Evolutionary conservation across 2,113 vertebrate genomes (phyloP).

Genomic region (Ornithorhynchus anatinus): DNA sequence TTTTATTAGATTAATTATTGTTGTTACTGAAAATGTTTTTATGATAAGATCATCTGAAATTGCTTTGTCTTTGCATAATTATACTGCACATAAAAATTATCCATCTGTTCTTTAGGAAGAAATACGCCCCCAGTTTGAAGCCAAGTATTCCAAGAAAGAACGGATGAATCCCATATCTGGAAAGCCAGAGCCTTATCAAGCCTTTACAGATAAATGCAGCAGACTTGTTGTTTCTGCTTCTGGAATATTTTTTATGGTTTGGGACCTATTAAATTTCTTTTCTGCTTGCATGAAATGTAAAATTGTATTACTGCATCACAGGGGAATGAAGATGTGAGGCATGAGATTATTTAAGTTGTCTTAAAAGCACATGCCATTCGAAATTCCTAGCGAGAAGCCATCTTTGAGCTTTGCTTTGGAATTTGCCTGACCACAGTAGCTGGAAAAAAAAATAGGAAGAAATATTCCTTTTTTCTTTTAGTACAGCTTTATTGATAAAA

Average conservation of each 20-base stretch:
- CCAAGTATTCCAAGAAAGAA: slow-evolving; percentile 94
- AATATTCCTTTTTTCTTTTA: not conserved
- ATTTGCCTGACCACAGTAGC: no score
- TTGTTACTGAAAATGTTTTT: not conserved
- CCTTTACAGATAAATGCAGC: slow-evolving; percentile 93
- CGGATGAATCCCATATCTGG: slow-evolving; percentile 92
- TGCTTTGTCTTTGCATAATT: not conserved
- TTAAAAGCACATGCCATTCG: no score
- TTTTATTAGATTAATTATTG: not conserved
- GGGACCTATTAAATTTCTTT: slow-evolving; percentile 54
- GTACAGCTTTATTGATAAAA: not conserved
- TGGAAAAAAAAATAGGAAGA: not conserved
- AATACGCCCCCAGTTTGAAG: slow-evolving; percentile 94
- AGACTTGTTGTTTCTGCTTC: slow-evolving; percentile 90
- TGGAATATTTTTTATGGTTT: slow-evolving; percentile 96
- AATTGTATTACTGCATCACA: not conserved
- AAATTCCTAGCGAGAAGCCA: no score
- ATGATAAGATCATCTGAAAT: not conserved
- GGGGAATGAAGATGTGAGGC: not conserved
- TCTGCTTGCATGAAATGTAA: slow-evolving; percentile 19
- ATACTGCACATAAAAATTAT: slow-evolving; percentile 17
- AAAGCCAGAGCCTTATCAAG: slow-evolving; percentile 92
- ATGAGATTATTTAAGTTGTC: not conserved
- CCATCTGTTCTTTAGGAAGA: slow-evolving; percentile 81
- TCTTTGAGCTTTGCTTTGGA: no score